phyloP scores from a whole-genome alignment of 2,888 invertebrate species.

The Chromoteleia sp. region DNA sequence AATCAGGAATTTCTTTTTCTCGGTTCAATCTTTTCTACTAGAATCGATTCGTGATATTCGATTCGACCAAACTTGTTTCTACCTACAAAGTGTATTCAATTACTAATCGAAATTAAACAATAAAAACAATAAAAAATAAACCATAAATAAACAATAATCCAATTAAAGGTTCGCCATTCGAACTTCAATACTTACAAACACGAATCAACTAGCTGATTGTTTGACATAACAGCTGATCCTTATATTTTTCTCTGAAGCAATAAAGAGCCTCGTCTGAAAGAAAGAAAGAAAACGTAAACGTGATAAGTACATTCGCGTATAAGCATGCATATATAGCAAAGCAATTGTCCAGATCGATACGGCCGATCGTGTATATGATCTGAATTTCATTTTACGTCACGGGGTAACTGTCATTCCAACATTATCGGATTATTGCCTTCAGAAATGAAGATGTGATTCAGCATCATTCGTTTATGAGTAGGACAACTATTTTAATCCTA shows the following conservation, averaged over 20 bases:
- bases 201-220: conserved; percentile 88
- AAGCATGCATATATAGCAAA: not conserved
- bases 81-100: not conserved
- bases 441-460: conserved; percentile 39
- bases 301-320: not conserved
- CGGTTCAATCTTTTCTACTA: too few species aligned
- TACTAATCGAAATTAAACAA: not conserved
- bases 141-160: too few species aligned
- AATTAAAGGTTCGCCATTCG: too few species aligned
- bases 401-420: conserved; percentile 37
- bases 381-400: conserved; percentile 42
- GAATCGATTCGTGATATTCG: too few species aligned
- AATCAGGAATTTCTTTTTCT: too few species aligned
- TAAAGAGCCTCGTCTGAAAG: conserved; percentile 76
- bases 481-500: conserved; percentile 41
- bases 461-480: conserved; percentile 29
- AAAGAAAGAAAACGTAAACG: conserved; percentile 14
- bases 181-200: conserved; percentile 87
- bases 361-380: conserved; percentile 23
- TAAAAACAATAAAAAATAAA: too few species aligned
- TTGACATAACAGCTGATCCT: conserved; percentile 86
- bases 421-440: conserved; percentile 50
- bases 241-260: conserved; percentile 74
- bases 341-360: conserved; percentile 24
- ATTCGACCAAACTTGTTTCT: conserved; percentile 17